Evolutionary conservation across 2,888 invertebrate genomes (phyloP), one percentile per base, ranked within the genome.

Genomic region (Chrysodeixis includens): DNA sequence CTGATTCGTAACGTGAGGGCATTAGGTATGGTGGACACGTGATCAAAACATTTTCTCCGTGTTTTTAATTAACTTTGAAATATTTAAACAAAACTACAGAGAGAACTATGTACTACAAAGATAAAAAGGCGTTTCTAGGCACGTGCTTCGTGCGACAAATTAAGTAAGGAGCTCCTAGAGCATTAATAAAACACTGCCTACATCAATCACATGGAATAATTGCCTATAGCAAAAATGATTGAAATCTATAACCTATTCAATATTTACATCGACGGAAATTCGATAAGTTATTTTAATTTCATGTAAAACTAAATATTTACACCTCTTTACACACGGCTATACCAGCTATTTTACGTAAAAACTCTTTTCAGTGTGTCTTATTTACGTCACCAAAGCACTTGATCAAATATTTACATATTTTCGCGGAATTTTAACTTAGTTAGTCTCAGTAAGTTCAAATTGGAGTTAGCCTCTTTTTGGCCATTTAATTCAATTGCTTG

Each of bases 1-100:
- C 20, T 18, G 20, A 49, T 49, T 49, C 46, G 46, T 49, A 20
- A 49, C 46, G 46, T 49, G 18, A 49, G 9, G 10, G 5, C 18
- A 49, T 49, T 49, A 44, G 18, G 18, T 49, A 49, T 49, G 46
- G 40, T 40, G 6, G 40, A n/a, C 40, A 40, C 40, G 40, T 40
- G 40, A n/a, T 40, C 14, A 14, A 35, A 14, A 35, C 12, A 12
- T 35, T 35, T 35, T 35, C 14, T n/a, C 12, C n/a, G 40, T 40
- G 40, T 40, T 40, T 40, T 40, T 40, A 40, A 40, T 40, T 40
- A 40, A 40, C n/a, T 10, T 32, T 2, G 32, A 10, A 32, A 32
- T 32, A 32, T 32, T 26, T 32, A 32, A 32, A 32, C 32, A 32
- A 9, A n/a, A 40, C 40, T 40, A 40, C n/a, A 40, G 3, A 7